Base-by-base conservation (phyloP, 2,113 vertebrate genomes). In the Dromiciops gliroides region DNA sequence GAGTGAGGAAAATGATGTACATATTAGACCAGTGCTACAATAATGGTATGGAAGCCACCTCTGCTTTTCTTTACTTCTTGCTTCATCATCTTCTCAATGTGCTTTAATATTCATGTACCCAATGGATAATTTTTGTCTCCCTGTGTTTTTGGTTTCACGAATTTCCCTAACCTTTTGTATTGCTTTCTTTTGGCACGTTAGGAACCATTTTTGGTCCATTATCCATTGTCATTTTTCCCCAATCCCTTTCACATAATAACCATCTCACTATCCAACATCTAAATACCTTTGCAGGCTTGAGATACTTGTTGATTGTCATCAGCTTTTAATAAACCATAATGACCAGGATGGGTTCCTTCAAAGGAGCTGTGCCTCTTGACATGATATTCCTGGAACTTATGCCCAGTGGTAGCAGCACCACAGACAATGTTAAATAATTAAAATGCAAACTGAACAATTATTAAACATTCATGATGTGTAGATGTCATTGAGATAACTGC, bases 11-110 rank as follows among this genome's bases (percentile, higher is more conserved):
- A n/a, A 44, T 75, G 67, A 22, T 83, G 6, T 7, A 22, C 16
- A 8, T 22, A 8, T 6, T 44, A 44, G 16, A 83, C 19, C n/a
- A 44, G 19, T 83, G 5, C 7, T 22, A 8, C 16, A 75, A 19
- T 16, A 75, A 75, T 0, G 16, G 12, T n/a, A n/a, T n/a, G 14
- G 14, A 75, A 75, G 37, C 12, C n/a, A 5, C 14, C 60, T 50
- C 67, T 93, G n/a, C 56, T 94, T 95, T 91, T 48, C 50, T 90
- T 89, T 92, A 37, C 92, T 37, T 52, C 90, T 48, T 14, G 0
- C 51, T 88, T 75, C 5, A 0, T 23, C 26, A 48, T 92, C 47
- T 23, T 90, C 48, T 50, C 16, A 1, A 67, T 11, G 67, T 50
- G 0, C 26, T 91, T 47, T 48, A 48, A 89, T 50, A 28, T 31